Conservation (phyloP, 1,140 invertebrate species). For the Tetragonula clypearis region DNA sequence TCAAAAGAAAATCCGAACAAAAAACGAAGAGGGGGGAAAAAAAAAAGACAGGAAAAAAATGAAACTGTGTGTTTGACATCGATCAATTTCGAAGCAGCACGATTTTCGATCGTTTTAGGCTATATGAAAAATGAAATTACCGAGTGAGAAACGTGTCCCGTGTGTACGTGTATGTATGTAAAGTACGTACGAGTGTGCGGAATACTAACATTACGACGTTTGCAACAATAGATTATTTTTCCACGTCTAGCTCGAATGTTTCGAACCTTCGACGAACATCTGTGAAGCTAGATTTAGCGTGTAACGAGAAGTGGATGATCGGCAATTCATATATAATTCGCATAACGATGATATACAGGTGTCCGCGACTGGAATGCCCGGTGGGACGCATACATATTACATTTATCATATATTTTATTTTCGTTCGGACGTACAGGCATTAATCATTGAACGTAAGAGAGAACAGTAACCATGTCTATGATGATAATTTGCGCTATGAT, state of each 20-base stretch:
- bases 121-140: slow-evolving; percentile 5
- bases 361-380: slow-evolving; percentile 16
- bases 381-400: slow-evolving; percentile 48
- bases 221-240: slow-evolving; percentile 52
- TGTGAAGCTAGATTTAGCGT: slow-evolving; percentile 26
- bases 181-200: slow-evolving; percentile 31
- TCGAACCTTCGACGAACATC: slow-evolving; percentile 28
- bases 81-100: slow-evolving; percentile 25
- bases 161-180: slow-evolving; percentile 34
- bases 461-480: slow-evolving; percentile 23
- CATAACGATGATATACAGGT: slow-evolving; percentile 19
- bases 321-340: background rate
- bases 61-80: background rate
- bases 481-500: background rate
- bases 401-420: slow-evolving; percentile 65
- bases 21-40: background rate
- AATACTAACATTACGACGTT: slow-evolving; percentile 21
- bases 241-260: slow-evolving; percentile 45
- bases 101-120: background rate
- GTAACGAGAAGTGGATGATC: slow-evolving; percentile 13
- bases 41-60: background rate
- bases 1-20: background rate
- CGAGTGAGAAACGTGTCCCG: slow-evolving; percentile 13
- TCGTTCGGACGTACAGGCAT: slow-evolving; percentile 36
- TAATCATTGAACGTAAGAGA: slow-evolving; percentile 4